A percentile compares a stretch with the other conserved stretches of the same genome.
phyloP scores from a whole-genome alignment of 2,797 vertebrate genomes.

The Enteromius trimaculatus region DNA sequence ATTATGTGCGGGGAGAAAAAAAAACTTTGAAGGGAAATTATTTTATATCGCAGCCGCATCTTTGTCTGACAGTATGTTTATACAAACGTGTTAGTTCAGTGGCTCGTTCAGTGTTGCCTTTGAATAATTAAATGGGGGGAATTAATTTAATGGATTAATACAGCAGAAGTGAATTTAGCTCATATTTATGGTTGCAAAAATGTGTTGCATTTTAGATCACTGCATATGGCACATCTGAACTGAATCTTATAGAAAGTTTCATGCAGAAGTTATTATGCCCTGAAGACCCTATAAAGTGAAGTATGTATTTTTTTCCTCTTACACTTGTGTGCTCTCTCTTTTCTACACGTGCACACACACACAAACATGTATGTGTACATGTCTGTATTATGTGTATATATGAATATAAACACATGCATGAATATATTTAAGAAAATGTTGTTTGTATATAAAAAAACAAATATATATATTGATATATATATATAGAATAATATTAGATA shows the following conservation, averaged over 20 bases:
- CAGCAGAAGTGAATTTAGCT: background rate
- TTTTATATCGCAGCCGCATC: background rate
- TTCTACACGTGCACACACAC: background rate
- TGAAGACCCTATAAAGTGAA: background rate
- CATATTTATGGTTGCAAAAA: background rate
- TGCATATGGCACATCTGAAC: background rate
- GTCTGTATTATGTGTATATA: no score
- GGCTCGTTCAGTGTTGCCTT: background rate
- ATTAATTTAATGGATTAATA: conserved; percentile 7
- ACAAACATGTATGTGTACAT: no score
- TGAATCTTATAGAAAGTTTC: background rate
- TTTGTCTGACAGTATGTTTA: conserved; percentile 7
- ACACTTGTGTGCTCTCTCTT: background rate
- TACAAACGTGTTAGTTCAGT: conserved; percentile 12
- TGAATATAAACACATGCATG: no score
- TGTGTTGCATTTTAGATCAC: background rate
- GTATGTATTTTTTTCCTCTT: background rate
- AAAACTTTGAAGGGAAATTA: background rate
- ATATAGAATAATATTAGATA: no score
- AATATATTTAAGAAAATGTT: no score
- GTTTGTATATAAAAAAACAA: no score
- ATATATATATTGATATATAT: no score
- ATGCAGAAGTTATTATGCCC: background rate
- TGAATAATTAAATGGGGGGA: conserved; percentile 21
- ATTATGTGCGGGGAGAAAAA: background rate